Evolutionary conservation across 1,140 invertebrate genomes (phyloP), one percentile per base, ranked within the genome.

Genomic region (Stegodyphus dumicola): DNA sequence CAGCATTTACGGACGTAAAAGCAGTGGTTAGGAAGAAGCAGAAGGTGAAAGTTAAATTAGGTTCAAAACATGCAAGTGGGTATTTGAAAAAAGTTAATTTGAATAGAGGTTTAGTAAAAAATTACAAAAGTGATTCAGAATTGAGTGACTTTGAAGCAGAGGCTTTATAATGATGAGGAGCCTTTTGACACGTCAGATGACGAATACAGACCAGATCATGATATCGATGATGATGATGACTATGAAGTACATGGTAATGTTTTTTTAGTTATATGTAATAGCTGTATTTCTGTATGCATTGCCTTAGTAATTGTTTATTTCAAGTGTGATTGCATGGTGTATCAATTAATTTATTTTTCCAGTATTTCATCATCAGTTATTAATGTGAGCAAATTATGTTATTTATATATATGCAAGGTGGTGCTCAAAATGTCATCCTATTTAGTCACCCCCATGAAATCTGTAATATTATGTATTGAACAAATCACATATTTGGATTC

Each of bases 61-160:
- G 88, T 85, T 87, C 89, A 83, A 87, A 88, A 67, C 87, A 87
- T 85, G 89, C 89, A 56, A 74, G 87, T 64, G 88, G 84, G 51
- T 64, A 70, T 70, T 88, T 86, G 60, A 86, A 87, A 18, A 88
- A 81, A 79, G 48, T 85, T 5, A 75, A 83, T 11, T 76, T 53
- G 33, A 85, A 49, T 17, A 54, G 54, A 33, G 66, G n/a, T 56
- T 54, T 87, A 33, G 64, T 75, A 9, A 75, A 75, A n/a, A 77
- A 87, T n/a, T 87, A 77, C 64, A 76, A 18, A 15, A 87, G 79
- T 77, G 75, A 87, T 69, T 64, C 78, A 6, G 67, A 85, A 10
- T 6, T 87, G 13, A 88, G 77, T 87, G 83, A 88, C 17, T 88
- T 88, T 65, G 86, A 69, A 49, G 85, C 87, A 66, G 88, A 88